Conservation (phyloP, 1,140 invertebrate genomes). For the Drosophila ogumai region DNA sequence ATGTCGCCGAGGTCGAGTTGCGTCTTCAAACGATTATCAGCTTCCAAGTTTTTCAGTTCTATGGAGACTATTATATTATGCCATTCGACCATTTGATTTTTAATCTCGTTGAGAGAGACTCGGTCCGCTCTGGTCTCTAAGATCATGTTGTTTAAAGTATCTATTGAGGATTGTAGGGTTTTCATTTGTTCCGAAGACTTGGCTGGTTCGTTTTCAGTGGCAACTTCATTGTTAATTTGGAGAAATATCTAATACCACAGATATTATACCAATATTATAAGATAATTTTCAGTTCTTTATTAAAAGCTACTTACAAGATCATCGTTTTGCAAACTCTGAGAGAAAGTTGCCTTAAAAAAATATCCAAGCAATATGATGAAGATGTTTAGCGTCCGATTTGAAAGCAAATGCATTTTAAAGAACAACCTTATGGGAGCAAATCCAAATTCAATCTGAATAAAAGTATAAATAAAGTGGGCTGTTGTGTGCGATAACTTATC, state of each 20-base stretch:
- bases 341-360: background rate
- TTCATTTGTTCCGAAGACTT: background rate
- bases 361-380: background rate
- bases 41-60: conserved; percentile 1
- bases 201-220: background rate
- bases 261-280: no score
- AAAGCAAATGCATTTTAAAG: background rate
- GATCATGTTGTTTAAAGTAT: background rate
- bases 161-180: background rate
- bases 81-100: conserved; percentile 12
- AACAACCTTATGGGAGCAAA: background rate
- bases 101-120: background rate
- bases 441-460: background rate
- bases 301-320: background rate
- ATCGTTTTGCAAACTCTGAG: background rate
- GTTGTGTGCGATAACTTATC: background rate
- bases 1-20: background rate
- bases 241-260: no score
- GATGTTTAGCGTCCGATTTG: background rate
- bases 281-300: rapidly evolving
- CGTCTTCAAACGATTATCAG: conserved; percentile 4
- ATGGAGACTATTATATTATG: background rate
- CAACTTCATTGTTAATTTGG: background rate
- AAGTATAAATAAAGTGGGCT: background rate
- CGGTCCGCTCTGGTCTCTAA: background rate